Evolutionary conservation across 2,113 vertebrate genomes (phyloP).

Genomic region (Enhydra lutris): DNA sequence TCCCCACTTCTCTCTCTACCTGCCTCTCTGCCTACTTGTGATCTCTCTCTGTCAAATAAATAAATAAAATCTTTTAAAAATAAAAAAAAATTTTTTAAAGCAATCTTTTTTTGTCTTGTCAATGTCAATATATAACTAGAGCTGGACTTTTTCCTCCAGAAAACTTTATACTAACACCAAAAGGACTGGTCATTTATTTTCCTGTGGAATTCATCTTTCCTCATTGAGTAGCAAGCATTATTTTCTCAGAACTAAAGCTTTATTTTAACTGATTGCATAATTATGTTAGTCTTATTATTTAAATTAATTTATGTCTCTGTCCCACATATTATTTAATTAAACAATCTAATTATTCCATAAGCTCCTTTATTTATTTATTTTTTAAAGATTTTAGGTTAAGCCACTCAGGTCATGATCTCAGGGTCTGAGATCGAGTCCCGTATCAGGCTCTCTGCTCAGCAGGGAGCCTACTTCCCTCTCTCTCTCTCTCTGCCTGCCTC

Average conservation of each 20-base stretch:
- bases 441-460: background rate
- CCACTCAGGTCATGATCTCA: background rate
- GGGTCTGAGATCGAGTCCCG: no score
- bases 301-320: background rate
- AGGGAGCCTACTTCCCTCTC: no score
- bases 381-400: background rate
- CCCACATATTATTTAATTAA: background rate
- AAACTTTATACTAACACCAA: background rate
- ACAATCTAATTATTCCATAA: background rate
- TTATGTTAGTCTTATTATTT: constrained; percentile 10
- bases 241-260: background rate
- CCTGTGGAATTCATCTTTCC: background rate
- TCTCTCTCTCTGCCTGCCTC: no score
- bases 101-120: no score
- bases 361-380: background rate
- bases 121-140: background rate
- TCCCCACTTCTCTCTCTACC: no score
- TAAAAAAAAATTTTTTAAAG: no score
- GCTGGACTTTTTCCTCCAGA: background rate
- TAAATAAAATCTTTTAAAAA: no score
- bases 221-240: background rate
- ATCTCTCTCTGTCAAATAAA: no score
- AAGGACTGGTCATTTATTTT: background rate
- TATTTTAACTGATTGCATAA: background rate
- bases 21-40: no score